phyloP scores from a whole-genome alignment of 2,113 vertebrate species.

The Malaclemys terrapin region DNA sequence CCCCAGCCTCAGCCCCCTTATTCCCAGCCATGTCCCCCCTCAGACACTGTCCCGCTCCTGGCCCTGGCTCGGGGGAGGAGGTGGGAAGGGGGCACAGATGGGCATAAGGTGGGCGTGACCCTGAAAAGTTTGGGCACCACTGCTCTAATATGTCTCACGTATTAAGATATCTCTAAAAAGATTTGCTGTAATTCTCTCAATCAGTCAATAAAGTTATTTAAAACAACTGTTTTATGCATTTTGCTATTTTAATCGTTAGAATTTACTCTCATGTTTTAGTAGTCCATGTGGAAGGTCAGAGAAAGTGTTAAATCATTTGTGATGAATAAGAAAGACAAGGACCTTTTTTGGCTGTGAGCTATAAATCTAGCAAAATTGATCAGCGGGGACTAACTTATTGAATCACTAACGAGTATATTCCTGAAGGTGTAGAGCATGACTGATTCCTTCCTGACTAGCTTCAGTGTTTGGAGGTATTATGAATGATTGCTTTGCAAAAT shows the following conservation, averaged over 20 bases:
- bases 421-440: not conserved
- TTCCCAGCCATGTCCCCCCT: too few species aligned
- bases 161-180: too few species aligned
- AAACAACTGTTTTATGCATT: not conserved
- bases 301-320: not conserved
- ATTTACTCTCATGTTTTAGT: not conserved
- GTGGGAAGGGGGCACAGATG: too few species aligned
- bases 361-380: not conserved
- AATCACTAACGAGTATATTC: not conserved
- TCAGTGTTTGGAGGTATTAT: not conserved
- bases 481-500: not conserved
- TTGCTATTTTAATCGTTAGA: not conserved
- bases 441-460: not conserved
- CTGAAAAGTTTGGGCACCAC: too few species aligned
- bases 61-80: too few species aligned
- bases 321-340: not conserved
- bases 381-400: not conserved
- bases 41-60: too few species aligned
- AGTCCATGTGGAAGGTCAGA: not conserved
- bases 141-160: too few species aligned
- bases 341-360: not conserved
- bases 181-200: too few species aligned
- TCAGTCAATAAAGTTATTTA: too few species aligned
- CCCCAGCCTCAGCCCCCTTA: too few species aligned
- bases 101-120: too few species aligned